Base-by-base conservation (phyloP, 1,140 invertebrate species). In the Rhynchophorus ferrugineus region DNA sequence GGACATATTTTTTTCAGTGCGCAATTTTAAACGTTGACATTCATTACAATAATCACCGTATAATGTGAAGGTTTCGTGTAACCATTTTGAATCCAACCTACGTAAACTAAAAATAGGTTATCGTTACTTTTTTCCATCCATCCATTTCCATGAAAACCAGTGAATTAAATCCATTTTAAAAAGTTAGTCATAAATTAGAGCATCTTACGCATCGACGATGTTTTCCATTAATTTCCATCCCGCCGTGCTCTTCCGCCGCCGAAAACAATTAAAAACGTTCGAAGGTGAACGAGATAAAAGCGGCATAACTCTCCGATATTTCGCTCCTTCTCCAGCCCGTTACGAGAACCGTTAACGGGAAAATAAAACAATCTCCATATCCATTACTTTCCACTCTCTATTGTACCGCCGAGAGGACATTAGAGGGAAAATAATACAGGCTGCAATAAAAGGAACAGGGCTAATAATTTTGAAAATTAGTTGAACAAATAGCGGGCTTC, bases 301-400 rank as follows among this genome's bases (percentile, higher is more conserved):
- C 37, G 16, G n/a, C 13, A 29, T 29, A 52, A 36, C 29, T 45
- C 36, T 34, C 42, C 7, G 17, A 36, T 18, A 19, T 51, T 44
- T 52, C 45, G 9, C 42, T 20, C 21, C 17, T 7, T n/a, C 42
- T 7, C 17, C 18, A 45, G 39, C 42, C 22, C n/a, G n/a, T n/a
- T n/a, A n/a, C n/a, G n/a, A n/a, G n/a, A 21, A 7, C 49, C 42
- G 42, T 52, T 44, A 52, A 45, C 49, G 45, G 18, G 42, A 38
- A 52, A 52, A 52, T 52, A 52, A 52, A 52, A 51, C 41, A 52
- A 41, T 52, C 49, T 38, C 43, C 49, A 52, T 44, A 52, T 51
- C 49, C 49, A 52, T 52, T 52, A 52, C 43, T 45, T 52, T 52
- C 49, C 49, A 52, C 42, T 52, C 44, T 52, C 24, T 16, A 52